These are phyloP conservation scores for Toxostoma redivivum DNA, from an alignment of 2,113 vertebrate genomes.

Conservation along the genomic window DNA sequence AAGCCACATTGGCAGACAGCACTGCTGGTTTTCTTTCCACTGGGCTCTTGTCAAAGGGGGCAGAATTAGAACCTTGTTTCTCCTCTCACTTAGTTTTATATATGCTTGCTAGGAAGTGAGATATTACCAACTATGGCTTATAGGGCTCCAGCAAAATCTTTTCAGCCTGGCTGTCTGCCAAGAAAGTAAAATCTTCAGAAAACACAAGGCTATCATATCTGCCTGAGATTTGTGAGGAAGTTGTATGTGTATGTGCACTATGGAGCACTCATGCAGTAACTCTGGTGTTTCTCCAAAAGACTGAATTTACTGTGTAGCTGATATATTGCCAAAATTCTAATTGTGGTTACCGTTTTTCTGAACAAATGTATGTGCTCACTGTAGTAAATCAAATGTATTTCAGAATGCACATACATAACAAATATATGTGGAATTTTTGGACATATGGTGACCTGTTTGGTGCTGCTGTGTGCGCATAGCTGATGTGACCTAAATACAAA, in stretches of 20 bases:
- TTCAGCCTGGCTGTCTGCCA: not conserved
- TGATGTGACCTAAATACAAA: constrained; percentile 50
- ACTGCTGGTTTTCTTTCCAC: not conserved
- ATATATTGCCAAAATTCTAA: not conserved
- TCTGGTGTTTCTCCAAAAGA: not conserved
- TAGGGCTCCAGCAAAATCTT: not conserved
- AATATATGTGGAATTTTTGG: not conserved
- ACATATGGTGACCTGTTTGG: constrained; percentile 49
- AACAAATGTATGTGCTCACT: not conserved
- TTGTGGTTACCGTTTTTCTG: not conserved
- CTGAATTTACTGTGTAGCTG: not conserved
- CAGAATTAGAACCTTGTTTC: constrained; percentile 12
- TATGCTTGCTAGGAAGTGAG: not conserved
- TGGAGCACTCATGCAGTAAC: not conserved
- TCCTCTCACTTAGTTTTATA: not conserved
- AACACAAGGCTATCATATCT: not conserved
- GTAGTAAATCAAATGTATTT: not conserved
- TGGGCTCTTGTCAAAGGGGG: not conserved
- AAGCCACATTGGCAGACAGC: not conserved
- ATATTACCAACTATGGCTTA: not conserved
- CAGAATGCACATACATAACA: not conserved
- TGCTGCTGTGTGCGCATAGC: not conserved
- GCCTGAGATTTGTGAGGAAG: not conserved
- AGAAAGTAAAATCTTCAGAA: not conserved
- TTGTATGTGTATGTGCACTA: not conserved